Conservation (phyloP, 2,113 vertebrate species). For the Myotis yumanensis region DNA sequence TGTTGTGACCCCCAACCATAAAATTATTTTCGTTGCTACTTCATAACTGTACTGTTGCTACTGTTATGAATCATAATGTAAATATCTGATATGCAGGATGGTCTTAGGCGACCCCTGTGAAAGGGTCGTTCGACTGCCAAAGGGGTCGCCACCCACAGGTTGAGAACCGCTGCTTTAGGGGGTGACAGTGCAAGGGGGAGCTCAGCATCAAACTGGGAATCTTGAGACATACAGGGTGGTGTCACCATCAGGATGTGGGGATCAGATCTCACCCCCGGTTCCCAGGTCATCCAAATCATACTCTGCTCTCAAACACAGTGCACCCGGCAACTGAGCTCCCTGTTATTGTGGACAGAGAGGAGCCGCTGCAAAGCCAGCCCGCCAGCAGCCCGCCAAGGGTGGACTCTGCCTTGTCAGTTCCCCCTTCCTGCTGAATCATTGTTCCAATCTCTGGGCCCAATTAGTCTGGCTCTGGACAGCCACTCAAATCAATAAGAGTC, state of each 20-base stretch:
- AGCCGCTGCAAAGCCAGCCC: background rate
- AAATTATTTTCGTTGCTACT: no score
- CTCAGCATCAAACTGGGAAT: background rate
- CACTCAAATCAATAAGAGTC: conserved; percentile 75
- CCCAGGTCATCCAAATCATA: background rate
- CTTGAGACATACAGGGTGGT: background rate
- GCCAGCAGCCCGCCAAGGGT: background rate
- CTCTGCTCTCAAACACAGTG: background rate
- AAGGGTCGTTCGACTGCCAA: no score
- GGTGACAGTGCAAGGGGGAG: background rate
- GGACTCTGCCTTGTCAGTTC: conserved; percentile 15
- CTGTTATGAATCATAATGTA: no score
- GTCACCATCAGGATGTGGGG: background rate
- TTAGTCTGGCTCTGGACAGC: conserved; percentile 72
- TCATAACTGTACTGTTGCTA: no score
- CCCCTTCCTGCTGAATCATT: conserved; percentile 73
- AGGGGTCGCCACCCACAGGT: no score
- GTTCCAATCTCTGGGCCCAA: conserved; percentile 63
- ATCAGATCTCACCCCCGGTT: background rate
- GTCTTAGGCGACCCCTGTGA: no score
- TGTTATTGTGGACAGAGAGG: background rate
- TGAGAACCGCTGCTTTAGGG: background rate
- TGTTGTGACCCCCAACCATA: no score
- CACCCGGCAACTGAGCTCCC: background rate
- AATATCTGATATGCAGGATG: no score